Evolutionary conservation across 2,888 invertebrate genomes (phyloP), one percentile per base, ranked within the genome.

Genomic region (Drosophila austrosaltans): DNA sequence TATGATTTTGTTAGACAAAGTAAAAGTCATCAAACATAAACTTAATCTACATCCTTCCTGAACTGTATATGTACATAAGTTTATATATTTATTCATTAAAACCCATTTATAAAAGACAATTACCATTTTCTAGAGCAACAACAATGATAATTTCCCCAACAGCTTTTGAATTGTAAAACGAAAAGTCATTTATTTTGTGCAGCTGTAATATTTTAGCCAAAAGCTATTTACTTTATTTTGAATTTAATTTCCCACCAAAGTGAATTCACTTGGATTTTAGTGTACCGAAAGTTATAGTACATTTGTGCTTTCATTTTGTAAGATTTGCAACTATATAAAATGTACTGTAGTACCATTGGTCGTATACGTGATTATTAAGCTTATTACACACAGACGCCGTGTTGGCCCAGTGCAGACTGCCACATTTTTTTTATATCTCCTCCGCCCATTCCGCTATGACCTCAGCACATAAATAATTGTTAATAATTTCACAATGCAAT

Each of bases 401-500:
- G 32, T 48, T 63, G 57, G 72, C 68, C 72, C 25, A 48, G 44
- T 48, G 8, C 8, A 20, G 44, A 20, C 20, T 44, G 20, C 20
- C 8, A 22, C 42, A 53, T 28, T 30, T 22, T 22, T 22, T 36
- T 32, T 42, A 25, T 36, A 20, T 30, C 42, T 53, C 22, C 63
- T 53, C 48, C 48, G 10, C 8, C 30, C 56, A 53, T 42, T 42
- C 53, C 40, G 16, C 16, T 53, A 40, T 56, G 60, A n/a, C 61
- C 48, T 25, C 1, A 48, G 25, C 48, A 48, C 48, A 48, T 48
- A 58, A 72, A 58, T 61, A 65, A 58, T 73, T 69, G 68, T 81
- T 71, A 77, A 77, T 80, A 82, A 76, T 76, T 77, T 73, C 66
- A 57, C 63, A 67, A 68, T 57, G 72, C 79, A 80, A 82, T 77